Base-by-base conservation (phyloP, 2,888 invertebrate genomes). In the Gasteruption jaculator region DNA sequence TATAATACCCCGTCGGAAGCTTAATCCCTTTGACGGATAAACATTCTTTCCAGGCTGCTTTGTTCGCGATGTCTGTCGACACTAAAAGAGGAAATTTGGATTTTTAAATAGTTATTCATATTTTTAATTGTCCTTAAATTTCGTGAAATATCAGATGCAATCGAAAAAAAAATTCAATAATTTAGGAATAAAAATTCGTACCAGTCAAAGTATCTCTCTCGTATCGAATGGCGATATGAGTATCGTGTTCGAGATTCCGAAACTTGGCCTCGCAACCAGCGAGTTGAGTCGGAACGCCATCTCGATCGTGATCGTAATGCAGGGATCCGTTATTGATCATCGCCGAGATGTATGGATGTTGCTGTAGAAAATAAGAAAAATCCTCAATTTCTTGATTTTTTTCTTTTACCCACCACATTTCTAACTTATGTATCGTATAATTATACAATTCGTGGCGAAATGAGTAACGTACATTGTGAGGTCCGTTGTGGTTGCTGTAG, bases 401-500 rank as follows among this genome's bases (percentile, higher is more conserved):
- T n/a, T 24, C 24, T 24, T 10, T 24, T n/a, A n/a, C n/a, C n/a
- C n/a, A 39, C 21, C 19, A 16, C 19, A 12, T 15, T 21, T 19
- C 25, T 26, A 14, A 38, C 38, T 41, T 44, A 16, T 32, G 19
- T 38, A 21, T 30, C 10, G 27, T n/a, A n/a, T n/a, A n/a, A n/a
- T n/a, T n/a, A 22, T 10, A 40, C 26, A 29, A 11, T 8, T 5
- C 3, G 8, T 6, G 8, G 3, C 8, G 14, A 5, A 24, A 19
- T 15, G 15, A 20, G 33, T 8, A 19, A 74, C 85, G 81, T 74
- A 96, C 96, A 77, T 94, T 94, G 68, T 99, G 97, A 12, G 91
- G 91, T 4, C 96, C 97, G 75, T 99, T 97, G 61, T 99, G 96
- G 71, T 99, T 99, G 71, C 94, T 96, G 70, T 99, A 99, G 0